These are phyloP conservation scores for Nestor notabilis DNA, from an alignment of 2,113 vertebrate species.

Conservation along the genomic window DNA sequence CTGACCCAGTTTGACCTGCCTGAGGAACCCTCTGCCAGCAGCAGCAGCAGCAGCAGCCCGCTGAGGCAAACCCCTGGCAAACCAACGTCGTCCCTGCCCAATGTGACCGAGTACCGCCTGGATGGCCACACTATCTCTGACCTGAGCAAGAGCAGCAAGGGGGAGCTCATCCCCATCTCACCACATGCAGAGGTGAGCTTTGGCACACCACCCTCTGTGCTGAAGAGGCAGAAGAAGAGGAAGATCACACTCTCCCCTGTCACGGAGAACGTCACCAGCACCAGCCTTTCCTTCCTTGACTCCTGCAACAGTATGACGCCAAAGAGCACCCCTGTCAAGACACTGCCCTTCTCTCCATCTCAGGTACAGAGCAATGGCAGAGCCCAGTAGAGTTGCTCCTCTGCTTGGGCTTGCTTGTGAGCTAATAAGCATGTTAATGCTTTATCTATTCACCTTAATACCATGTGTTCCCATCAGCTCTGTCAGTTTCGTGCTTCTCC, in stretches of 20 bases:
- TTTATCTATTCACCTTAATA: background rate
- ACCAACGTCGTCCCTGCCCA: constrained; percentile 42
- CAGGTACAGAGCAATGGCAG: constrained; percentile 77
- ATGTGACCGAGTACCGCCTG: constrained; percentile 86
- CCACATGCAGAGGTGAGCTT: constrained; percentile 80
- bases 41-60: constrained; percentile 18
- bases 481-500: background rate
- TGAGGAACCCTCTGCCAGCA: constrained; percentile 69
- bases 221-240: constrained; percentile 87
- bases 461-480: background rate
- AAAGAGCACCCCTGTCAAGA: constrained; percentile 94
- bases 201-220: constrained; percentile 86
- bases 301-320: constrained; percentile 89
- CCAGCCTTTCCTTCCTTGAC: constrained; percentile 78
- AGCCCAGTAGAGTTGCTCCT: background rate
- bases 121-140: constrained; percentile 92
- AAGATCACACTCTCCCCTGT: constrained; percentile 86
- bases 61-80: background rate
- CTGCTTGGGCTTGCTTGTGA: background rate
- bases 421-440: background rate
- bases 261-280: constrained; percentile 59
- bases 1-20: constrained; percentile 91
- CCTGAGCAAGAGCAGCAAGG: constrained; percentile 89
- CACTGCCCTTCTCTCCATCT: constrained; percentile 94
- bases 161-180: constrained; percentile 96